Percentiles rank a stretch among this genome's conserved stretches.
phyloP scores from a whole-genome alignment of 1,140 invertebrate genomes.

The Drosophila burlai region DNA sequence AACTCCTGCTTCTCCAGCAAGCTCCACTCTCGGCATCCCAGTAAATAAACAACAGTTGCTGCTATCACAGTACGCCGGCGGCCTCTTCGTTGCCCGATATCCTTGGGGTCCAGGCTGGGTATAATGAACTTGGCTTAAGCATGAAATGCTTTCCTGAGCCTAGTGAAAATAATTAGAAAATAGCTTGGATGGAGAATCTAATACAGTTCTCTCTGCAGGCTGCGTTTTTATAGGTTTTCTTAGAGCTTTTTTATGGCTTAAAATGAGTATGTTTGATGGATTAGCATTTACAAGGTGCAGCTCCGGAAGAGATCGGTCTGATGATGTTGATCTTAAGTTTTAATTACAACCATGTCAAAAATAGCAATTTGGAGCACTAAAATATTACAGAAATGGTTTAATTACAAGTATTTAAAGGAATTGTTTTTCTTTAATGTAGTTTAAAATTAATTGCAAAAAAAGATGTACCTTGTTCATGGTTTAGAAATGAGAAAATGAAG shows the following conservation, averaged over 20 bases:
- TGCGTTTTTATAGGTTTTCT: background rate
- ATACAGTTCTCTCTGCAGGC: slow-evolving; percentile 2
- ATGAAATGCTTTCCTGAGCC: background rate
- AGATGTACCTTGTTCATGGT: background rate
- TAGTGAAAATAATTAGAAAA: slow-evolving; percentile 39
- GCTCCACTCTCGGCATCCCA: slow-evolving; percentile 8
- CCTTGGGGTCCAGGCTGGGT: slow-evolving; percentile 26
- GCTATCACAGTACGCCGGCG: slow-evolving; percentile 36
- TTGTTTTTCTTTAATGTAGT: too few species aligned
- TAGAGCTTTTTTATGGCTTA: background rate
- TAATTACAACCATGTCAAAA: background rate
- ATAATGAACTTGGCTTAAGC: slow-evolving; percentile 33
- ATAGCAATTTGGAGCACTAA: background rate
- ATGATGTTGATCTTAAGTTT: background rate
- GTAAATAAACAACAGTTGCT: slow-evolving; percentile 56
- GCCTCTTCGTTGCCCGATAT: slow-evolving; percentile 39
- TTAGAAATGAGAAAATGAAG: background rate
- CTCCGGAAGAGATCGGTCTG: background rate
- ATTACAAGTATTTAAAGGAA: too few species aligned
- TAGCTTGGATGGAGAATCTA: slow-evolving; percentile 16
- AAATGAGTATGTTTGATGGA: background rate
- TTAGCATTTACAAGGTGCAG: background rate
- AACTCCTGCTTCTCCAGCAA: slow-evolving; percentile 4
- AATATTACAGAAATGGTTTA: background rate
- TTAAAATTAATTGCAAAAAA: background rate